Conservation (phyloP, 2,113 vertebrate genomes). For the Aepyceros melampus region DNA sequence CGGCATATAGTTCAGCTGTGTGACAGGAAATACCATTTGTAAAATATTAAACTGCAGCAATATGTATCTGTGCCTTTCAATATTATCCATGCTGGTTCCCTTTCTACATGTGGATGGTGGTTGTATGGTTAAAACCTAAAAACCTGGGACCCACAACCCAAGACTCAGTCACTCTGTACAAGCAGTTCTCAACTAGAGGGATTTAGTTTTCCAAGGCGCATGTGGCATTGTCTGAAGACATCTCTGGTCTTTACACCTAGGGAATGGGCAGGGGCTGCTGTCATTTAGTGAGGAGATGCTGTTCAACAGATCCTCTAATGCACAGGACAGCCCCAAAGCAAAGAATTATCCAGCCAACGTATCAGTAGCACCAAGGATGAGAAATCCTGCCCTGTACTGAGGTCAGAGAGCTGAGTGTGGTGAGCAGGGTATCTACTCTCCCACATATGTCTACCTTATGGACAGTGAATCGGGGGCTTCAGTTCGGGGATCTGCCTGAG, state of each 20-base stretch:
- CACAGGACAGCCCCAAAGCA: background rate
- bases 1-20: slow-evolving; percentile 51
- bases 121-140: background rate
- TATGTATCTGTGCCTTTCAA: slow-evolving; percentile 8
- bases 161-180: background rate
- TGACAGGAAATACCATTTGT: slow-evolving; percentile 76
- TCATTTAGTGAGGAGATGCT: background rate
- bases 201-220: background rate
- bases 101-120: background rate
- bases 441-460: background rate
- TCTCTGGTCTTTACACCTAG: background rate
- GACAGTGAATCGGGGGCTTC: background rate
- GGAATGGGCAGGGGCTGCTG: background rate
- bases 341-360: background rate
- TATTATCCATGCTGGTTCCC: background rate
- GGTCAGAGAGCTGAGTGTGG: background rate
- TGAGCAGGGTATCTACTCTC: background rate
- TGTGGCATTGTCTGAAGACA: background rate
- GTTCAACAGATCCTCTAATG: background rate
- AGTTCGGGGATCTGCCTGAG: background rate
- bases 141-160: background rate
- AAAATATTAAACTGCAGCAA: slow-evolving; percentile 43
- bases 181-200: background rate
- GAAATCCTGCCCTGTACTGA: background rate
- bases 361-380: rapidly evolving